These are phyloP conservation scores for Erpornis zantholeuca DNA, from an alignment of 2,113 vertebrate species.

Conservation along the genomic window DNA sequence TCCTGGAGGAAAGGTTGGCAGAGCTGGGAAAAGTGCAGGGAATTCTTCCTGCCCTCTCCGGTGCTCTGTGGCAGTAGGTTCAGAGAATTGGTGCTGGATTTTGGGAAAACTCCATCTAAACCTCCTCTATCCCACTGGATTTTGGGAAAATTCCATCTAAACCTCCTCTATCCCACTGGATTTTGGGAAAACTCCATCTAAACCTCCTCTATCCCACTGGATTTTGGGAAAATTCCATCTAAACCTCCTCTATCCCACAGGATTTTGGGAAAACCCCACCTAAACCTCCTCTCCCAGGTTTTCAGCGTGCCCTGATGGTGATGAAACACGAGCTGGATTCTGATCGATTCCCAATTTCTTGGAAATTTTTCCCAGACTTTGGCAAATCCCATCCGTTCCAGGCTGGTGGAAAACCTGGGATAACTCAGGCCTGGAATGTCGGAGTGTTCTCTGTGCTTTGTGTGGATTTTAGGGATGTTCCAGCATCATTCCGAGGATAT, in stretches of 20 bases:
- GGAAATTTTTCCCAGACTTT: neutral
- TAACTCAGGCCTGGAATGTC: neutral
- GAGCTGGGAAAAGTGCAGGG: neutral
- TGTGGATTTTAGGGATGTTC: neutral
- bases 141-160: too few species aligned
- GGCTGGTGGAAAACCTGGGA: neutral
- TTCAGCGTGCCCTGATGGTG: accelerated
- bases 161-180: too few species aligned
- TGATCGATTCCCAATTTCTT: neutral
- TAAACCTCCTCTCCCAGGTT: neutral
- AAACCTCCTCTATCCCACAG: neutral
- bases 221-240: too few species aligned
- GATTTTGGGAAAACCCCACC: neutral
- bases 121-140: too few species aligned
- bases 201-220: too few species aligned
- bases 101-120: too few species aligned
- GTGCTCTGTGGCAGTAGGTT: neutral
- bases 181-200: too few species aligned
- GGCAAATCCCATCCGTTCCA: neutral
- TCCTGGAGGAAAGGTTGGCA: neutral
- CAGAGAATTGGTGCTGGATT: neutral
- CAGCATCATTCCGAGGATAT: neutral
- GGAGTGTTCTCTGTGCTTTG: neutral
- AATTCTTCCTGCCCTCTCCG: accelerated
- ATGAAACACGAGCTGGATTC: neutral